Base-by-base conservation (phyloP, 1,140 invertebrate species). In the Cherax quadricarinatus region DNA sequence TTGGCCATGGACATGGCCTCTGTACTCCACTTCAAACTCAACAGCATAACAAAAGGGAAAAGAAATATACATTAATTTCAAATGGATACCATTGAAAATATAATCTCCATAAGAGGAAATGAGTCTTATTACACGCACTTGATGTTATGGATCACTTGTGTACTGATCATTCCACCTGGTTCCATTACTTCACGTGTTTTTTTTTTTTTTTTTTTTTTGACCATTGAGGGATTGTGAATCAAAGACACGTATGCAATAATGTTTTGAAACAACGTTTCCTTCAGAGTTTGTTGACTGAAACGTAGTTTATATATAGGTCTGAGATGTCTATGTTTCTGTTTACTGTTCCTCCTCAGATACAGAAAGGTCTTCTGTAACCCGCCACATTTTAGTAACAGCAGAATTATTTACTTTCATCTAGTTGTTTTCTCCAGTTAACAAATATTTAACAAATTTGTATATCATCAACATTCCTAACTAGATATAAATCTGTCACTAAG, bases 31-130 rank as follows among this genome's bases (percentile, higher is more conserved):
- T 75, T 75, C 24, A 75, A 10, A 75, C 24, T 30, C 70, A 75
- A 75, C 12, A 75, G n/a, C 70, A 6, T 30, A 75, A 30, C n/a
- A 75, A 75, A 75, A 57, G 14, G 7, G 24, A 30, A 30, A 75
- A 75, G 12, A 12, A 75, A 75, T 30, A 30, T 30, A 30, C 14
- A 70, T 16, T 30, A 75, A 75, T 75, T 24, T 75, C 70, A 75
- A 75, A 75, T 75, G 70, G 70, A 75, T 75, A 75, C 70, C 70
- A 75, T 75, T 75, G n/a, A 75, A 75, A 75, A 75, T 75, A 75
- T 75, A 12, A 41, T 75, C 70, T 75, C 70, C 70, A 75, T 24
- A 12, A 75, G 70, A 75, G 70, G 70, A 75, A 75, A 75, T 75
- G n/a, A 7, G 70, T 75, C 70, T 41, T 30, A 75, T 57, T 57